These are phyloP conservation scores for Beroe forskalii DNA, from an alignment of 37 sponge, comb jelly and placozoan species.

Conservation along the genomic window DNA sequence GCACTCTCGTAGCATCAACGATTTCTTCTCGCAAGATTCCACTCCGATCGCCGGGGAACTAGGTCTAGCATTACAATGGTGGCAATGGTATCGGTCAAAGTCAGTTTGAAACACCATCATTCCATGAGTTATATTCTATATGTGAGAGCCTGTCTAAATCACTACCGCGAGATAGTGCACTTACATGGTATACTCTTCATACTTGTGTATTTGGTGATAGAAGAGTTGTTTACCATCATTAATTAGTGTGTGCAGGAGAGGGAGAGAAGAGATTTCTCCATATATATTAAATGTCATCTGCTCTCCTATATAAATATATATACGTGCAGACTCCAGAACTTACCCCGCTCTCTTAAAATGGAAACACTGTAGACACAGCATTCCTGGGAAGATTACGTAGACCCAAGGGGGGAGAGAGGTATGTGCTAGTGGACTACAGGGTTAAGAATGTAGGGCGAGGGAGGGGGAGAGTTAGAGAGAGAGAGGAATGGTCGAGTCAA, in stretches of 20 bases:
- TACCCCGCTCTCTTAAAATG: not conserved
- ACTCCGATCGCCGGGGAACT: not conserved
- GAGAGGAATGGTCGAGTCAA: not conserved
- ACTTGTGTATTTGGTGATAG: too few relatives aligned
- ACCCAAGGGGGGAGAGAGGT: not conserved
- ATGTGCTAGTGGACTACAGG: not conserved
- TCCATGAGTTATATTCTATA: too few relatives aligned
- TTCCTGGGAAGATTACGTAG: not conserved
- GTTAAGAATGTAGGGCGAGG: not conserved
- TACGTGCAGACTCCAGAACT: too few relatives aligned
- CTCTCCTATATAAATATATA: too few relatives aligned
- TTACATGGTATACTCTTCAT: too few relatives aligned
- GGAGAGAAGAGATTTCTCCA: too few relatives aligned
- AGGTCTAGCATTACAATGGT: conserved; percentile 17
- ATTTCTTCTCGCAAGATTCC: not conserved
- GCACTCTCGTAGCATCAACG: not conserved
- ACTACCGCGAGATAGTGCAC: too few relatives aligned
- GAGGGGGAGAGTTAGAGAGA: conserved; percentile 7
- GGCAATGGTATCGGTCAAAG: conserved; percentile 48
- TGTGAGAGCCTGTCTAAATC: too few relatives aligned
- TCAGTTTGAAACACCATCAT: too few relatives aligned
- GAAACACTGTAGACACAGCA: conserved; percentile 6
- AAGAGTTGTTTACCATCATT: too few relatives aligned
- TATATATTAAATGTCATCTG: too few relatives aligned
- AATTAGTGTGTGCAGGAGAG: too few relatives aligned